Evolutionary conservation across 1,140 invertebrate genomes (phyloP), one percentile per base, ranked within the genome.

Genomic region (Anastatus disparis): DNA sequence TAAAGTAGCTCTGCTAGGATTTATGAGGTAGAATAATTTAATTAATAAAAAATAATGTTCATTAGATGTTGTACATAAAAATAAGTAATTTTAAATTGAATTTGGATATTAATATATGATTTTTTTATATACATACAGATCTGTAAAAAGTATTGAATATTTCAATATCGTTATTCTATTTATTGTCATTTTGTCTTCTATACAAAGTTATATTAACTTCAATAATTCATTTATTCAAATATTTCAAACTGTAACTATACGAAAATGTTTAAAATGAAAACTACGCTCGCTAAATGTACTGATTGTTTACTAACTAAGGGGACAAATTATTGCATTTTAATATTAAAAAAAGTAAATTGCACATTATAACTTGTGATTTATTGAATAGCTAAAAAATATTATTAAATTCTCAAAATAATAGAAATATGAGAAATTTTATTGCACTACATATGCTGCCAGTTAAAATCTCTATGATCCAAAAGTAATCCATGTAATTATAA

Each of bases 41-140:
- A 6, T 35, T 35, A 22, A 48, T 48, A 48, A 22, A 48, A 48
- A 22, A 48, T 12, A 58, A 26, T 8, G 7, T 22, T n/a, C 3
- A 38, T 52, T 59, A 42, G 26, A 71, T 55, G 12, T 58, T 56
- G 24, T 71, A 64, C 35, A 64, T 68, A 63, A 61, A 69, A 40
- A 26, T 15, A 55, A 53, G 22, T n/a, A 22, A 72, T 31, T 68
- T 40, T 56, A 68, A 56, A 50, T 59, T 31, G 17, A 61, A 27
- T 29, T 59, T 20, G 0, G 29, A 35, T 46, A 22, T 46, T 24
- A 42, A 59, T 22, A 55, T 17, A 10, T 66, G 20, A 27, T 17
- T 55, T 44, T 38, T 52, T 22, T 66, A 42, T 66, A 22, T n/a
- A 20, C 31, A 65, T 29, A 31, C 38, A 61, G n/a, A 26, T 44